phyloP scores from a whole-genome alignment of 1,140 invertebrate genomes.

The Trachelipus rathkii region DNA sequence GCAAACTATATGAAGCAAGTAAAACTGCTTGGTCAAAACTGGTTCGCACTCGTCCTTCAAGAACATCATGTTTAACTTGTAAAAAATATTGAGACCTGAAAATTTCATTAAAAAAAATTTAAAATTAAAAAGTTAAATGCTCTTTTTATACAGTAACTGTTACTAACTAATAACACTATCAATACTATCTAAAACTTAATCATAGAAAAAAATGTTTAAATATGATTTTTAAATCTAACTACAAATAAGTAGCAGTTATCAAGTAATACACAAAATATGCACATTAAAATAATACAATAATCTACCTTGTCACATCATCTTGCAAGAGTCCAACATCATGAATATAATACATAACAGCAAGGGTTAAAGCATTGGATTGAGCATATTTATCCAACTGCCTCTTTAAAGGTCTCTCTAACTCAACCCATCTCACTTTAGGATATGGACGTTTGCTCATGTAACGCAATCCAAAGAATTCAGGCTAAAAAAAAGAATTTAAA shows the following conservation, averaged over 20 bases:
- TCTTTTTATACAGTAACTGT: no score
- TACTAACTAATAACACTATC: no score
- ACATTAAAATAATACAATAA: background rate
- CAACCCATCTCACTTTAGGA: conserved; percentile 69
- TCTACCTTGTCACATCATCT: conserved; percentile 67
- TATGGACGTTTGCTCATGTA: conserved; percentile 60
- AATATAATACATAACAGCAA: conserved; percentile 93
- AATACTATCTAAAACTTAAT: no score
- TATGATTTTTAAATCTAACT: no score
- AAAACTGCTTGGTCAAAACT: conserved; percentile 81
- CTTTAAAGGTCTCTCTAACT: conserved; percentile 85
- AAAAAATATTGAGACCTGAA: conserved; percentile 89
- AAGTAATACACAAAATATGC: no score
- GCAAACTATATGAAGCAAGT: conserved; percentile 85
- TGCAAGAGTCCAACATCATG: conserved; percentile 73
- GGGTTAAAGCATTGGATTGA: conserved; percentile 69
- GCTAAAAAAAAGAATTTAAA: conserved; percentile 50
- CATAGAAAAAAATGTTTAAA: no score
- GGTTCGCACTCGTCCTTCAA: conserved; percentile 83
- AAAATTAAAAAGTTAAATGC: no score
- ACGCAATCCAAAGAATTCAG: conserved; percentile 81
- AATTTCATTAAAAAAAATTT: conserved; percentile 28
- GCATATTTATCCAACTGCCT: conserved; percentile 90
- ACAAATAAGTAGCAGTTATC: no score
- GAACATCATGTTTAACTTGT: conserved; percentile 88